Base-by-base conservation (phyloP, 2,888 invertebrate genomes). In the Dastarcus helophoroides region DNA sequence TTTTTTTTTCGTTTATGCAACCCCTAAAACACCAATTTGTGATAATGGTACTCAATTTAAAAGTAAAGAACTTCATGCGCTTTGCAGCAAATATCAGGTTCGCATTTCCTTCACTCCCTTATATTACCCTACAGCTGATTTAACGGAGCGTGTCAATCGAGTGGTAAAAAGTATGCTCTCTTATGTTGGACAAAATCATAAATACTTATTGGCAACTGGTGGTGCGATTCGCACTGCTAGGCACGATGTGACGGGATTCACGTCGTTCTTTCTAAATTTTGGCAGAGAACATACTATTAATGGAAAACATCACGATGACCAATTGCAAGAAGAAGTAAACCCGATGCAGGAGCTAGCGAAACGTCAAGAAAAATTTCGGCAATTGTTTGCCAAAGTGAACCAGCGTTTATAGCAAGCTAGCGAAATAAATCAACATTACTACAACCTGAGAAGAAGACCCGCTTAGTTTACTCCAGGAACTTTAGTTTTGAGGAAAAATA, bases 161-260 rank as follows among this genome's bases (percentile, higher is more conserved):
- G 14, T 25, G 3, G 15, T 25, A 15, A 25, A 25, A 13, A 25
- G 15, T 13, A 13, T 25, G 8, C 14, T 25, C 4, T 25, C 25
- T 3, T 25, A 15, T 13, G 14, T 14, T 9, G 25, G 14, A 13
- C 14, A 25, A 14, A 15, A 25, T 13, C 14, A 25, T 13, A 25
- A 25, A 15, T 26, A 15, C 11, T 17, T 26, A 16, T 17, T 16
- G 15, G 17, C 9, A 13, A 17, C 26, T 9, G 27, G 17, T 11
- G 12, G 27, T 27, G 27, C 27, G 2, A 27, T 27, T 17, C 27
- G 27, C 15, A n/a, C 25, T 13, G 14, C 25, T 3, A 14, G 14
- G 6, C 25, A 25, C 15, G 25, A 25, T 14, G 15, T 15, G 3
- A 25, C 15, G 3, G 15, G 15, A 13, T 4, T 14, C 15, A 14